Conservation (phyloP, 92 coral and sea anemone species). For the Chrysogorgia sp. region DNA sequence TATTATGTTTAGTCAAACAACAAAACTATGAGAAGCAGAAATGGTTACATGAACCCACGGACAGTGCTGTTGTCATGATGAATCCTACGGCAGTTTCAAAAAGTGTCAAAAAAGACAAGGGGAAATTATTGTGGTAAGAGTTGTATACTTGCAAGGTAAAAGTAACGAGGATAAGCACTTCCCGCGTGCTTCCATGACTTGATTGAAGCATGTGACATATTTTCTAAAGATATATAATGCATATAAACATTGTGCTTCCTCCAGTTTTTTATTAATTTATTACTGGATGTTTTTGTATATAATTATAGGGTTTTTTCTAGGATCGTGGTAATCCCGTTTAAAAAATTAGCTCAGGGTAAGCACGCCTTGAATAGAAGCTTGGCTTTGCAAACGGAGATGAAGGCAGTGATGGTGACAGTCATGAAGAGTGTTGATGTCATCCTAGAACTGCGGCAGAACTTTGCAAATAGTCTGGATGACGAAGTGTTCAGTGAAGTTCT, state of each 20-base stretch:
- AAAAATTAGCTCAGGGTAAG: not conserved
- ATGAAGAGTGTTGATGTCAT: constrained; percentile 28
- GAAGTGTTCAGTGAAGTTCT: constrained; percentile 13
- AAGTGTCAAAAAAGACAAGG: not conserved
- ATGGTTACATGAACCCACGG: not conserved
- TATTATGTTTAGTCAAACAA: too few species aligned
- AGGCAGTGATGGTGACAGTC: not conserved
- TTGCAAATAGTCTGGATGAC: not conserved
- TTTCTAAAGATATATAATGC: not conserved
- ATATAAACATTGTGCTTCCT: not conserved
- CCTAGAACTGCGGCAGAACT: constrained; percentile 13
- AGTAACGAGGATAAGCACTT: too few species aligned
- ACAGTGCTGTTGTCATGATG: not conserved
- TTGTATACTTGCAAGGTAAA: not conserved
- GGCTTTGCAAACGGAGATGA: not conserved
- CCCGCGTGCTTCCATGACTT: not conserved
- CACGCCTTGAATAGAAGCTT: not conserved
- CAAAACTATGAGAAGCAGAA: too few species aligned
- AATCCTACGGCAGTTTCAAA: not conserved
- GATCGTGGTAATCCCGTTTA: constrained; percentile 5
- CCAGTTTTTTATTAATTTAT: not conserved
- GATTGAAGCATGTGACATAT: not conserved
- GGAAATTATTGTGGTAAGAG: not conserved
- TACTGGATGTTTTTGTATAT: not conserved
- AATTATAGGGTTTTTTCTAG: constrained; percentile 1